Evolutionary conservation across 2,797 vertebrate genomes (phyloP).

Genomic region (Molossus alvarezi): DNA sequence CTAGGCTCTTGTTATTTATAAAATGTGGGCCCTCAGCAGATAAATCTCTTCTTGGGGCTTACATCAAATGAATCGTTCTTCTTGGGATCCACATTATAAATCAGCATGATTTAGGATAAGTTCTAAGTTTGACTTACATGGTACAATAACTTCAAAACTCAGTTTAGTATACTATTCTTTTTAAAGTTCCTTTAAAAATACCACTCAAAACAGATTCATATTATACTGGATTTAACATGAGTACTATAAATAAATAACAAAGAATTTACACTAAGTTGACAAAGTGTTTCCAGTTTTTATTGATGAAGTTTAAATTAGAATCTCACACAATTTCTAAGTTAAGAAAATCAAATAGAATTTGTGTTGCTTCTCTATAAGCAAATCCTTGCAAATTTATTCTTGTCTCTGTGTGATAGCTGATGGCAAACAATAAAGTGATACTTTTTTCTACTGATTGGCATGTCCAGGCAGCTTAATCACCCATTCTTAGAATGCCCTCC

Average conservation of each 20-base stretch:
- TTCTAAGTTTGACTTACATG: slow-evolving; percentile 44
- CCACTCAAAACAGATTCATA: slow-evolving; percentile 51
- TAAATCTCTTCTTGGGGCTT: background rate
- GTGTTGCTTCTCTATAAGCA: slow-evolving; percentile 33
- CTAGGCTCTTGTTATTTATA: background rate
- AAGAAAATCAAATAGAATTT: slow-evolving; percentile 49
- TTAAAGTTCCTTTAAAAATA: slow-evolving; percentile 17
- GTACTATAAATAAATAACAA: slow-evolving; percentile 53
- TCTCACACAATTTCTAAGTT: slow-evolving; percentile 48
- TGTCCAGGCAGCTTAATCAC: slow-evolving; percentile 19
- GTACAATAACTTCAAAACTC: slow-evolving; percentile 21
- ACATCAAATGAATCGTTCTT: background rate
- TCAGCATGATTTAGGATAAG: background rate
- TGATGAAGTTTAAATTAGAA: slow-evolving; percentile 25
- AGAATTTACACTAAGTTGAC: slow-evolving; percentile 28
- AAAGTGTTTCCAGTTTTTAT: slow-evolving; percentile 52
- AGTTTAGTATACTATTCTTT: slow-evolving; percentile 28
- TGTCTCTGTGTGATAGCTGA: slow-evolving; percentile 12
- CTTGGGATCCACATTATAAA: background rate
- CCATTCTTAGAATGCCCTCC: background rate
- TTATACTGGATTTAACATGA: slow-evolving; percentile 41
- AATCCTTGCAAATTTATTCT: slow-evolving; percentile 45
- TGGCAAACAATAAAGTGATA: slow-evolving; percentile 4
- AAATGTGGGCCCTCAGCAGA: background rate
- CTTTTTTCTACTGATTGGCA: background rate